Percentiles rank a stretch among this genome's conserved stretches.
Conservation (phyloP, 2,888 invertebrate genomes). For the Cloeon dipterum region DNA sequence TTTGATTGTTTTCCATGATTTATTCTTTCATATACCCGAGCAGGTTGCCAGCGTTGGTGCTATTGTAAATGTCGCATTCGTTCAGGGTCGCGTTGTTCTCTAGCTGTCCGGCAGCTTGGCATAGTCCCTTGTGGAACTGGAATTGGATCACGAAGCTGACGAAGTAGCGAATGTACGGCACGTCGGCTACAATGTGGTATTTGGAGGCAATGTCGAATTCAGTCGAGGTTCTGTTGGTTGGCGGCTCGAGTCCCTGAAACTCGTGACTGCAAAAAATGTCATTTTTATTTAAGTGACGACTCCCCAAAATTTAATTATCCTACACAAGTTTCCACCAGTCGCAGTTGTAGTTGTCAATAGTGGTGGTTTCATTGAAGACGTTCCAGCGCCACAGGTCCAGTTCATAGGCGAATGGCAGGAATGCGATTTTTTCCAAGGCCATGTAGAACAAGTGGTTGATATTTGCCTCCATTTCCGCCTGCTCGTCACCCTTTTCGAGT, state of each 20-base stretch:
- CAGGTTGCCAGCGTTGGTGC: constrained; percentile 60
- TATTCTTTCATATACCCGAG: too few relatives aligned
- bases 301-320: constrained; percentile 2
- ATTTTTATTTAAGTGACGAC: too few relatives aligned
- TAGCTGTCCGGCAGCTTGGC: constrained; percentile 52
- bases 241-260: constrained; percentile 13
- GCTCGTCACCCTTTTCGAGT: constrained; percentile 8
- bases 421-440: constrained; percentile 66
- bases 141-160: constrained; percentile 23
- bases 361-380: constrained; percentile 48
- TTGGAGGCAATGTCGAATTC: constrained; percentile 22
- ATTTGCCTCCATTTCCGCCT: constrained; percentile 20
- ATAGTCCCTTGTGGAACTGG: constrained; percentile 23
- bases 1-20: too few relatives aligned
- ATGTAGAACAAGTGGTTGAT: constrained; percentile 59
- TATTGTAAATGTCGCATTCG: constrained; percentile 78
- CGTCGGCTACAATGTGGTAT: constrained; percentile 17
- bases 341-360: constrained; percentile 59
- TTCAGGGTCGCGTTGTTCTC: constrained; percentile 57
- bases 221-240: constrained; percentile 12
- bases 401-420: constrained; percentile 61
- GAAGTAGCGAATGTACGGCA: constrained; percentile 11
- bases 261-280: neutral
- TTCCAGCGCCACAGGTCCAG: constrained; percentile 76
- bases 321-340: constrained; percentile 72